These are phyloP conservation scores for Callithrix jacchus DNA, from an alignment of 2,113 vertebrate genomes.

Conservation along the genomic window DNA sequence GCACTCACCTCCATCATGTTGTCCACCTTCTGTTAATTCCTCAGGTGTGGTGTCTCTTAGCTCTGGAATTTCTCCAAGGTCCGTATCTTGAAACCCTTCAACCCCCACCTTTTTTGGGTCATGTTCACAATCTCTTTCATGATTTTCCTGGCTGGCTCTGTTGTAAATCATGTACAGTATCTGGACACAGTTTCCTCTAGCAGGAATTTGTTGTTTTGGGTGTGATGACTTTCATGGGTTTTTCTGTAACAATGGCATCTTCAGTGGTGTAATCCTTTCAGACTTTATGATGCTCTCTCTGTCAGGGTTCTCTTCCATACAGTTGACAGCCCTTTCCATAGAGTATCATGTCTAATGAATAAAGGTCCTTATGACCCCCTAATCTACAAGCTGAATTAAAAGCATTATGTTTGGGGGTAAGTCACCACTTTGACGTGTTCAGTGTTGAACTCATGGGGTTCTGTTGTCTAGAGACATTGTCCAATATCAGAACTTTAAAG, in stretches of 20 bases:
- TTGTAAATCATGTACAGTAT: not conserved
- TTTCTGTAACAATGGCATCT: not conserved
- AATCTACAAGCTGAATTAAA: not conserved
- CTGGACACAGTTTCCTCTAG: not conserved
- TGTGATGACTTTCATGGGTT: not conserved
- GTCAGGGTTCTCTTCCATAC: not conserved
- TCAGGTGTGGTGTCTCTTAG: not conserved
- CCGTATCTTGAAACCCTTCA: not conserved
- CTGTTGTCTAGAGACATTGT: not conserved
- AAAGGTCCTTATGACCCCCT: not conserved
- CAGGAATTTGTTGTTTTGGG: not conserved
- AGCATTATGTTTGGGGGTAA: not conserved
- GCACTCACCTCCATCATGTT: not conserved
- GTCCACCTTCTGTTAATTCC: not conserved
- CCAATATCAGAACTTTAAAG: not conserved
- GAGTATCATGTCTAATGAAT: not conserved
- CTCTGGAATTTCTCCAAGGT: not conserved
- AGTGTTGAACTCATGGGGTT: not conserved
- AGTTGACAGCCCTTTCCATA: not conserved
- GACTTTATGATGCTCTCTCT: not conserved
- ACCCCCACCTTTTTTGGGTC: not conserved
- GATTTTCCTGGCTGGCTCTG: not conserved
- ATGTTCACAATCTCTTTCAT: not conserved
- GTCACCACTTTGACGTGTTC: not conserved
- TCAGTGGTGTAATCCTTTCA: not conserved